Base-by-base conservation (phyloP, 64 coral and sea anemone species). In the Platygyra sinensis region DNA sequence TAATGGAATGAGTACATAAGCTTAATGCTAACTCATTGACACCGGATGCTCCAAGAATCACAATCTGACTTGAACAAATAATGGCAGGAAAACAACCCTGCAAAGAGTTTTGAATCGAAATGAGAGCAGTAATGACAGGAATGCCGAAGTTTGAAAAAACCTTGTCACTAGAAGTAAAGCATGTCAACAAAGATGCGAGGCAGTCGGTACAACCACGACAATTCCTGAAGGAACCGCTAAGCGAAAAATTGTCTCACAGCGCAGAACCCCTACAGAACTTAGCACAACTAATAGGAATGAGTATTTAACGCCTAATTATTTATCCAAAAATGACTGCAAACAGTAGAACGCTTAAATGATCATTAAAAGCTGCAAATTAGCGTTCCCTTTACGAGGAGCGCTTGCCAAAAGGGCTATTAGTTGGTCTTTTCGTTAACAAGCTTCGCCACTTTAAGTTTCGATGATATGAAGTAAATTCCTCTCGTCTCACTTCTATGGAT, bases 31-130 rank as follows among this genome's bases (percentile, higher is more conserved):
- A 20, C 62, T 71, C 69, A 72, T 85, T 85, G 81, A 85, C 60
- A 85, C 81, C 81, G 81, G 81, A 85, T 85, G 81, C 52, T 2
- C 62, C 51, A 85, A 85, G 38, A 85, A 69, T 72, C 36, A 85
- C 81, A 85, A 71, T 22, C 81, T 85, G 38, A 67, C 81, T 72
- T 67, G 38, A 72, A 85, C 81, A 85, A 85, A 85, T 52, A 71
- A 1, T 12, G 8, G 27, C 50, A 12, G 24, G 62, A 36, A 51
- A 85, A 72, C 36, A 39, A 71, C 20, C 24, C 62, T 71, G 24
- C 36, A 71, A 65, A 72, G 3, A 16, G 63, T 30, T 79, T 46
- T 49, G 39, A 85, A 49, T 29, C 11, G 11, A 62, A 63, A 64
- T 39, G 80, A 85, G 25, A 14, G 1, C 60, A 22, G 0, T 28